phyloP scores from a whole-genome alignment of 2,888 invertebrate species.

The Drosophila merina region DNA sequence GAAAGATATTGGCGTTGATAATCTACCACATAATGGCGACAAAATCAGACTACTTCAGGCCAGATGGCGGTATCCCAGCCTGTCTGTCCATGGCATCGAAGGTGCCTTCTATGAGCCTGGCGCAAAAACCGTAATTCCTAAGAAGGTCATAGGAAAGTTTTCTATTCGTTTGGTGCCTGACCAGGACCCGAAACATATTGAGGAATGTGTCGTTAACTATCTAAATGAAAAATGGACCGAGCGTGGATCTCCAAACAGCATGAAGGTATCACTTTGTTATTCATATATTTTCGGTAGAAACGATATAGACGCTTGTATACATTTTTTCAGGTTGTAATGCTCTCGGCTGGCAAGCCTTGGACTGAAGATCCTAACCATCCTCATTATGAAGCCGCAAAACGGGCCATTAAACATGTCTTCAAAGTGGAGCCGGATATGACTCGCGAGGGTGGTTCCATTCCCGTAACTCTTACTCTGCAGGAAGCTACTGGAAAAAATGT shows the following conservation, averaged over 20 bases:
- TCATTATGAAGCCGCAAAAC: conserved; percentile 94
- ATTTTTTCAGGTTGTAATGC: conserved; percentile 50
- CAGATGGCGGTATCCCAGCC: conserved; percentile 96
- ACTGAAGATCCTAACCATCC: conserved; percentile 95
- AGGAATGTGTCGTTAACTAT: conserved; percentile 90
- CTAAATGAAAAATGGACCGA: conserved; percentile 91
- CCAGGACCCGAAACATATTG: conserved; percentile 93
- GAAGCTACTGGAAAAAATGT: conserved; percentile 97
- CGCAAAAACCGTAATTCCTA: conserved; percentile 97
- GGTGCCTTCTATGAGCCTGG: conserved; percentile 96
- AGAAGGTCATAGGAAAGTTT: conserved; percentile 97
- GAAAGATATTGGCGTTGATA: conserved; percentile 88
- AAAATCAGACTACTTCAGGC: conserved; percentile 95
- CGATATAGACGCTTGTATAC: too few relatives aligned
- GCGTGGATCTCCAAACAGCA: conserved; percentile 93
- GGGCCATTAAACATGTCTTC: conserved; percentile 93
- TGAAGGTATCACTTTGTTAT: conserved; percentile 85
- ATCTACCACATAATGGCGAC: conserved; percentile 90
- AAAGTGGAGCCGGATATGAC: conserved; percentile 96
- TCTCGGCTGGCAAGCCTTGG: conserved; percentile 91
- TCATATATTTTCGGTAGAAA: too few relatives aligned
- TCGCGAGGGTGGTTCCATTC: conserved; percentile 98
- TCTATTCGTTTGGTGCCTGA: conserved; percentile 98
- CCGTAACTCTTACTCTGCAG: conserved; percentile 96
- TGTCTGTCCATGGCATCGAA: conserved; percentile 98